A percentile compares a stretch with the other conserved stretches of the same genome.
These are phyloP conservation scores for Aleiodes sp. DNA, from an alignment of 1,140 invertebrate genomes.

Conservation along the genomic window DNA sequence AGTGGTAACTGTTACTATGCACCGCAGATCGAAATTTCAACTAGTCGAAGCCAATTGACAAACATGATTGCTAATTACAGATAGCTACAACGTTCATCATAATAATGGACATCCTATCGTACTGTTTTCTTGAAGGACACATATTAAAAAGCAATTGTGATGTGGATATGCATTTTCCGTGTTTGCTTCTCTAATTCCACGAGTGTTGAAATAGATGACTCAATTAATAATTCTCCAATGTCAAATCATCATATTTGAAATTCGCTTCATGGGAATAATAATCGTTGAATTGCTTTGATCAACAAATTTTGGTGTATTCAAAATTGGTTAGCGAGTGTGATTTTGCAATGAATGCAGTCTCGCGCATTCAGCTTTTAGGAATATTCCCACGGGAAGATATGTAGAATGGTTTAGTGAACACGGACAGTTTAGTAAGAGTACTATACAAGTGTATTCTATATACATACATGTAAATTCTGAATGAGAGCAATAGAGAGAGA, in stretches of 20 bases:
- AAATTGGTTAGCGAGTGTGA: neutral
- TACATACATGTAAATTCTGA: too few species aligned
- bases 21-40: neutral
- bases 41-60: neutral
- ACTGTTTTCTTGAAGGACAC: too few species aligned
- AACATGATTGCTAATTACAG: too few species aligned
- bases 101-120: too few species aligned
- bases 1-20: neutral
- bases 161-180: too few species aligned
- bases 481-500: neutral
- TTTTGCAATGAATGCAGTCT: slow-evolving; percentile 2
- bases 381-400: neutral
- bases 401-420: neutral
- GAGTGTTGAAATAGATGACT: too few species aligned
- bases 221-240: neutral
- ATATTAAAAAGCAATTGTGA: too few species aligned
- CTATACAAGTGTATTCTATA: too few species aligned
- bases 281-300: neutral
- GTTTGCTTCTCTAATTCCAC: too few species aligned
- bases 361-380: slow-evolving; percentile 2
- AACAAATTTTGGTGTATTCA: neutral
- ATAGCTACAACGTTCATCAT: too few species aligned
- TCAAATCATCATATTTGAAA: neutral
- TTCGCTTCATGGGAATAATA: neutral
- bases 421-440: slow-evolving; percentile 1